Evolutionary conservation across 1,140 invertebrate species (phyloP).

Genomic region (Chrysoperla carnea): DNA sequence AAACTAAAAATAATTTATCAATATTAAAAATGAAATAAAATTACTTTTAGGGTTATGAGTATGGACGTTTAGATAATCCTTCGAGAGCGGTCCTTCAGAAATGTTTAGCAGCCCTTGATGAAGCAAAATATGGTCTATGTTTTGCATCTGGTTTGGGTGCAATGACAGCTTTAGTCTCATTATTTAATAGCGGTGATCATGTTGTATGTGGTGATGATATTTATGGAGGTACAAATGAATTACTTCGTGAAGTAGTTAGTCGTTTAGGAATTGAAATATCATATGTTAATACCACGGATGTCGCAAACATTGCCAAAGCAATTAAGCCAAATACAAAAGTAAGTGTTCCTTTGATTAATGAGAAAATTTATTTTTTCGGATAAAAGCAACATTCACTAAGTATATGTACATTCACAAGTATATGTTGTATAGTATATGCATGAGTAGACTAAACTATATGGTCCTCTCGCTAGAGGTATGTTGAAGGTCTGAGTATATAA

Average conservation of each 20-base stretch:
- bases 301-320: conserved; percentile 43
- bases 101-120: conserved; percentile 79
- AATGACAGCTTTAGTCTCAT: conserved; percentile 49
- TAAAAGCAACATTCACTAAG: too few species aligned
- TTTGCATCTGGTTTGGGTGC: conserved; percentile 88
- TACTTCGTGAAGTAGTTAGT: conserved; percentile 36
- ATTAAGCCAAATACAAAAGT: conserved; percentile 78
- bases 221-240: conserved; percentile 81
- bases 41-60: conserved; percentile 77
- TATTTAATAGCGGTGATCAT: conserved; percentile 77
- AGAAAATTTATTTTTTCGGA: too few species aligned
- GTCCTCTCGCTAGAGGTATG: too few species aligned
- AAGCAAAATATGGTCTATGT: conserved; percentile 67
- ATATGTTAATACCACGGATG: conserved; percentile 68
- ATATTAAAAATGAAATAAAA: conserved; percentile 2
- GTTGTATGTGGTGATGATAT: conserved; percentile 84
- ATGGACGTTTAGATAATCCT: conserved; percentile 89
- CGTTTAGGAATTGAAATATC: conserved; percentile 54
- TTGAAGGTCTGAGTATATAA: too few species aligned
- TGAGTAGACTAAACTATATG: too few species aligned
- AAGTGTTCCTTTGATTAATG: too few species aligned
- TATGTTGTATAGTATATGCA: too few species aligned
- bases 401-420: too few species aligned
- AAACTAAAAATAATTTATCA: too few species aligned
- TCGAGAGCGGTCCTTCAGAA: conserved; percentile 76